phyloP scores from a whole-genome alignment of 2,113 vertebrate genomes.

The Pterocles burchelli region DNA sequence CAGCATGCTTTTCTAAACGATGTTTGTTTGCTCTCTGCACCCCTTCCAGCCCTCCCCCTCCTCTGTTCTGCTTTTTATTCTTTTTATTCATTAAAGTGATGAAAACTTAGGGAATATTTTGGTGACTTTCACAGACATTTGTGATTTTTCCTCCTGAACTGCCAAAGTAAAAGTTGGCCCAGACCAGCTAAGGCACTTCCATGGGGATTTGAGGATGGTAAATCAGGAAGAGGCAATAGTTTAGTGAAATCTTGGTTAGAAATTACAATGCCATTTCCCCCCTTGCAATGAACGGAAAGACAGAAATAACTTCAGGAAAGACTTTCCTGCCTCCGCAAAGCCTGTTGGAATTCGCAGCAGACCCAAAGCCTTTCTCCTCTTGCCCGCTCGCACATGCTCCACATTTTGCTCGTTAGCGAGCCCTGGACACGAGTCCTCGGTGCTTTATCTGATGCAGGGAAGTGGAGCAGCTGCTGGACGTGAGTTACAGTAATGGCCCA shows the following conservation, averaged over 20 bases:
- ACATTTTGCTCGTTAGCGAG: neutral
- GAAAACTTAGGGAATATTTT: conserved; percentile 51
- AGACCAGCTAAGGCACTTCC: conserved; percentile 22
- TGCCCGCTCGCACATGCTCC: neutral
- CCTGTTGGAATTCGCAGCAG: neutral
- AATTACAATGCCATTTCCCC: conserved; percentile 44
- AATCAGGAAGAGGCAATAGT: conserved; percentile 52
- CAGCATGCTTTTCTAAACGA: conserved; percentile 66
- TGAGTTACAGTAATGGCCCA: conserved; percentile 2
- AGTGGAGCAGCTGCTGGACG: conserved; percentile 23
- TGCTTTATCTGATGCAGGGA: conserved; percentile 13
- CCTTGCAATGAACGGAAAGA: conserved; percentile 4
- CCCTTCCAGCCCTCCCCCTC: conserved; percentile 25
- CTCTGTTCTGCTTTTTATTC: conserved; percentile 45
- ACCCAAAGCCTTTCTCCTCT: neutral
- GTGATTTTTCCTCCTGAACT: conserved; percentile 62
- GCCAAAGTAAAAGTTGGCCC: conserved; percentile 53
- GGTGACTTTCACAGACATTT: conserved; percentile 59
- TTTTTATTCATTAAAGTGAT: conserved; percentile 46
- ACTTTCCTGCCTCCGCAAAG: conserved; percentile 27
- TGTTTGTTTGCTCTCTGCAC: conserved; percentile 47
- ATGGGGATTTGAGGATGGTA: conserved; percentile 58
- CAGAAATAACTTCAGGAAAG: conserved; percentile 63
- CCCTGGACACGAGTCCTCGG: neutral
- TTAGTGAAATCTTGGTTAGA: conserved; percentile 24